Conservation (phyloP, 2,113 vertebrate genomes). For the Herpailurus yagouaroundi region DNA sequence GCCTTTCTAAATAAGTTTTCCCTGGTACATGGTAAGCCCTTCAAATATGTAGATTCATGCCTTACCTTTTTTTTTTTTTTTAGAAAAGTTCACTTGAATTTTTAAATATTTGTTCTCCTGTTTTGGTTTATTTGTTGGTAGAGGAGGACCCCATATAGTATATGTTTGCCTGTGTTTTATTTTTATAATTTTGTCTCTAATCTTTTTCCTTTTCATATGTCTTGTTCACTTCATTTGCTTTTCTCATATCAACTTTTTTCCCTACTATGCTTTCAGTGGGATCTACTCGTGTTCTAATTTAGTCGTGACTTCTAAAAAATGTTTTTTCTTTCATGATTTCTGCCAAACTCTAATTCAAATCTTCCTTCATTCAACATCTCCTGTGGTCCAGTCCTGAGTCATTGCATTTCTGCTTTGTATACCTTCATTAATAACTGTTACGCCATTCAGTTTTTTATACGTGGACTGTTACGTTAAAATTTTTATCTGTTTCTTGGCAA, state of each 20-base stretch:
- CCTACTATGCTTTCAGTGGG: not conserved
- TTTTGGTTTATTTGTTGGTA: not conserved
- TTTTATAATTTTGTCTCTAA: not conserved
- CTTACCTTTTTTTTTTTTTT: not conserved
- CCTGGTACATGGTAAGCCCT: not conserved
- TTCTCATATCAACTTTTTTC: not conserved
- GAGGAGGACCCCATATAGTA: not conserved
- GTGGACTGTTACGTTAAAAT: not conserved
- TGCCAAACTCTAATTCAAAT: not conserved
- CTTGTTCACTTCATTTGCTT: not conserved
- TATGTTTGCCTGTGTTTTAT: not conserved
- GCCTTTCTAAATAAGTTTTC: not conserved
- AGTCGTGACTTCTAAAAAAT: conserved; percentile 4
- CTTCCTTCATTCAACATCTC: not conserved
- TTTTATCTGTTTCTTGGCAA: conserved; percentile 27
- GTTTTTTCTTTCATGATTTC: conserved; percentile 11
- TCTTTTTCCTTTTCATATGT: not conserved
- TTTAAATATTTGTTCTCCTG: not conserved
- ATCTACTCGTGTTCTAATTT: not conserved
- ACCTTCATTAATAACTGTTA: not conserved
- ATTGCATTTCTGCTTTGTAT: not conserved
- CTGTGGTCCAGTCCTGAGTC: not conserved
- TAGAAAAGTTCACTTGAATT: not conserved
- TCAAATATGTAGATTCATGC: not conserved
- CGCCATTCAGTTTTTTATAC: not conserved